These are phyloP conservation scores for Drosophila nigritarsus DNA, from an alignment of 2,888 invertebrate species.

Conservation along the genomic window DNA sequence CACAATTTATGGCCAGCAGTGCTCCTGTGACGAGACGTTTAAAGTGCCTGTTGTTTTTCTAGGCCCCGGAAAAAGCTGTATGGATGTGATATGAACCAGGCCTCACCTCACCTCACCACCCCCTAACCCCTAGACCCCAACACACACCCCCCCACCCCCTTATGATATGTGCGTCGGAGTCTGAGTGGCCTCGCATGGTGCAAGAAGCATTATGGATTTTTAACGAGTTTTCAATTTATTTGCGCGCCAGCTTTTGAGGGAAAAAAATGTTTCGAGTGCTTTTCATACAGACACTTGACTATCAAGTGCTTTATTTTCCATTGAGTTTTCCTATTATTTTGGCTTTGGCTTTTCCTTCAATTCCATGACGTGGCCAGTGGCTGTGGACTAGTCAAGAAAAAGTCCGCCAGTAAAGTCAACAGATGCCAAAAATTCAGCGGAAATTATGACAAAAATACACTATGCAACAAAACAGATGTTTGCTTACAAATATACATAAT, in stretches of 20 bases:
- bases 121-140: background rate
- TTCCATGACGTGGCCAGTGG: conserved; percentile 46
- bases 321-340: conserved; percentile 17
- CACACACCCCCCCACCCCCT: background rate
- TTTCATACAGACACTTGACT: conserved; percentile 81
- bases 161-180: conserved; percentile 14
- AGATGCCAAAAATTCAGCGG: conserved; percentile 26
- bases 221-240: conserved; percentile 85
- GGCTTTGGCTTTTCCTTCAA: conserved; percentile 2
- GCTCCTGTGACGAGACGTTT: conserved; percentile 42
- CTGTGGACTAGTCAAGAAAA: conserved; percentile 43
- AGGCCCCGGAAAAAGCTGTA: conserved; percentile 39
- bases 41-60: background rate
- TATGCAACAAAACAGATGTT: conserved; percentile 7
- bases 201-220: conserved; percentile 84
- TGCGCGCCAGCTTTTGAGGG: conserved; percentile 67
- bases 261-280: conserved; percentile 75
- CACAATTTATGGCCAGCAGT: conserved; percentile 66
- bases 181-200: conserved; percentile 54
- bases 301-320: conserved; percentile 73
- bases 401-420: conserved; percentile 25
- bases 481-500: background rate
- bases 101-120: conserved; percentile 11
- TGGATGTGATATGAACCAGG: conserved; percentile 48
- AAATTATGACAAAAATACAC: conserved; percentile 24